Evolutionary conservation across 1,140 invertebrate species (phyloP).

Genomic region (Pygmarrhopalites habei): DNA sequence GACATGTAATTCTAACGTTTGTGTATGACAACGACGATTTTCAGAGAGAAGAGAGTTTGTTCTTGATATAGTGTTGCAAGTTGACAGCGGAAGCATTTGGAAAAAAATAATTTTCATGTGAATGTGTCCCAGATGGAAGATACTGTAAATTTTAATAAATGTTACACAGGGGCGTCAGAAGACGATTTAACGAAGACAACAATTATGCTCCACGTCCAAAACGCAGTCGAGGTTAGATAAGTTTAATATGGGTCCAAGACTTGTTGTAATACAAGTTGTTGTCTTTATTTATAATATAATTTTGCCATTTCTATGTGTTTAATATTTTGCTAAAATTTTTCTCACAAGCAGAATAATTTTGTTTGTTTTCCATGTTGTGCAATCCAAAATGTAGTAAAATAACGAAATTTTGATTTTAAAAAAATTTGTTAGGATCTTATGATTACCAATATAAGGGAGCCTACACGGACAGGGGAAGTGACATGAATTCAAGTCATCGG

Average conservation of each 20-base stretch:
- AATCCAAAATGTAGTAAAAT: neutral
- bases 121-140: too few relatives aligned
- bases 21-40: too few relatives aligned
- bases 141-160: too few relatives aligned
- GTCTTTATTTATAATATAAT: too few relatives aligned
- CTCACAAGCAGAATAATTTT: too few relatives aligned
- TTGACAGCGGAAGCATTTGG: neutral
- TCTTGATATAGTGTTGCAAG: neutral
- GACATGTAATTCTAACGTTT: too few relatives aligned
- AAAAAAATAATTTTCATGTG: neutral
- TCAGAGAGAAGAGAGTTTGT: neutral
- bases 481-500: constrained; percentile 20
- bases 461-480: constrained; percentile 19
- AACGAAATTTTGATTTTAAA: too few relatives aligned
- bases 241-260: neutral
- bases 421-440: constrained; percentile 20
- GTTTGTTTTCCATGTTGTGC: too few relatives aligned
- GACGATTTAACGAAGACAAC: constrained; percentile 28
- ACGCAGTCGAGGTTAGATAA: constrained; percentile 27
- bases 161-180: constrained; percentile 20
- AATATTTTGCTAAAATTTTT: too few relatives aligned
- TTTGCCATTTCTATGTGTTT: too few relatives aligned
- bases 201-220: constrained; percentile 22
- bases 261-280: too few relatives aligned
- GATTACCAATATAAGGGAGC: constrained; percentile 26